Base-by-base conservation (phyloP, 2,113 vertebrate genomes). In the Sinocyclocheilus rhinocerous region DNA sequence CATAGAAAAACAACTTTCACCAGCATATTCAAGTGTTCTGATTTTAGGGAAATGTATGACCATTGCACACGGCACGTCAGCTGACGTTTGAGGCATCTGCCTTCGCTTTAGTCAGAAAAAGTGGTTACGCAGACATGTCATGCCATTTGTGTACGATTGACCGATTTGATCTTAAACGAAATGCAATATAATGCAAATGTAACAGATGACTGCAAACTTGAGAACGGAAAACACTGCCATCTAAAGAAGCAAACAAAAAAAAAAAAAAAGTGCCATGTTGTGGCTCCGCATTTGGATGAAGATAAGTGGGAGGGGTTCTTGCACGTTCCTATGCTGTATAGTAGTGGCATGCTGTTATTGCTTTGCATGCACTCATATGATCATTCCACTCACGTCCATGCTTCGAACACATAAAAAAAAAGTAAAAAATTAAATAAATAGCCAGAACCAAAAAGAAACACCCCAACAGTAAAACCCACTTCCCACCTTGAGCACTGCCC, bases 271-370 rank as follows among this genome's bases (percentile, higher is more conserved):
- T 10, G 3, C 48, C 20, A 67, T 42, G 24, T 85, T 55, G 13
- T 4, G 22, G n/a, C 20, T 50, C 36, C 20, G 26, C 48, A 36
- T 78, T 59, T 15, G 20, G 57, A 80, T 65, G 36, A 63, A 81
- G 45, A 57, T 33, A 50, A 42, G 52, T 45, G 57, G 57, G 65
- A 75, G 55, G 18, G 18, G 24, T 36, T 83, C 26, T 65, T 70
- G 75, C 77, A 50, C 36, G 73, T 80, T 39, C 4, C 63, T 55
- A 72, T 79, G 81, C 80, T 75, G 67, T 33, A 80, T 78, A 80
- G 13, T 52, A 77, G 81, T 65, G 85, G 85, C 85, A 83, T 87
- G 80, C 85, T 55, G 80, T 55, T 87, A 83, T 55, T 87, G 45
- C 59, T 87, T 33, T 52, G 80, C 85, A 83, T 83, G 80, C 85